Conservation (phyloP, 2,797 vertebrate species). For the Girardinus metallicus region DNA sequence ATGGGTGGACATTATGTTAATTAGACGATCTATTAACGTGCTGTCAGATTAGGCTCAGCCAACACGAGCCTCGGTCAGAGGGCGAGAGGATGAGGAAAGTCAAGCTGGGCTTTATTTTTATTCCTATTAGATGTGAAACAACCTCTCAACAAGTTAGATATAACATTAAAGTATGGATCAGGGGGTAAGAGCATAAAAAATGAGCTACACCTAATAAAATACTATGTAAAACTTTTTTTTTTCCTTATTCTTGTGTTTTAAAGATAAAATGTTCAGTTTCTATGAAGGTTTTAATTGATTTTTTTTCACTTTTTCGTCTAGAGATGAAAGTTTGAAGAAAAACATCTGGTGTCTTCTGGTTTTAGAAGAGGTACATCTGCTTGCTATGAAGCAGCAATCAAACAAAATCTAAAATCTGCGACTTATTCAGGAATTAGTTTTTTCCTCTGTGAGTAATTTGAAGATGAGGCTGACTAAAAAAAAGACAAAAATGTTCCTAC, state of each 20-base stretch:
- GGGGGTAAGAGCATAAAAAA: constrained; percentile 47
- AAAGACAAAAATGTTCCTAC: not conserved
- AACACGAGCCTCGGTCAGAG: constrained; percentile 43
- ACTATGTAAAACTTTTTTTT: constrained; percentile 1
- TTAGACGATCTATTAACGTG: constrained; percentile 70
- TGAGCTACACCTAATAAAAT: constrained; percentile 13
- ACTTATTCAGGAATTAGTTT: not conserved
- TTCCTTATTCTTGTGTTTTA: not conserved
- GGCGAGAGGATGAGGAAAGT: constrained; percentile 51
- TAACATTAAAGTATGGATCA: constrained; percentile 34
- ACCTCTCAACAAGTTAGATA: constrained; percentile 32
- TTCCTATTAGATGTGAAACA: constrained; percentile 32
- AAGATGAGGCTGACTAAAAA: not conserved
- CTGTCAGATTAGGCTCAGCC: constrained; percentile 73
- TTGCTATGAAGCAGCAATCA: not conserved
- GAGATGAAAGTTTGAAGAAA: not conserved
- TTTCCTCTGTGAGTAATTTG: not conserved
- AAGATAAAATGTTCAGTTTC: not conserved
- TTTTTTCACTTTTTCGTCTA: not conserved
- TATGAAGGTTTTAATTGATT: not conserved
- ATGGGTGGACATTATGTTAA: constrained; percentile 74
- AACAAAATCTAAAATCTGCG: not conserved
- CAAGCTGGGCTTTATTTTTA: constrained; percentile 34
- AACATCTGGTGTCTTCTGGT: not conserved
- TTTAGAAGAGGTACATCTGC: not conserved